These are phyloP conservation scores for Drosophila orena DNA, from an alignment of 1,140 invertebrate genomes.

Conservation along the genomic window DNA sequence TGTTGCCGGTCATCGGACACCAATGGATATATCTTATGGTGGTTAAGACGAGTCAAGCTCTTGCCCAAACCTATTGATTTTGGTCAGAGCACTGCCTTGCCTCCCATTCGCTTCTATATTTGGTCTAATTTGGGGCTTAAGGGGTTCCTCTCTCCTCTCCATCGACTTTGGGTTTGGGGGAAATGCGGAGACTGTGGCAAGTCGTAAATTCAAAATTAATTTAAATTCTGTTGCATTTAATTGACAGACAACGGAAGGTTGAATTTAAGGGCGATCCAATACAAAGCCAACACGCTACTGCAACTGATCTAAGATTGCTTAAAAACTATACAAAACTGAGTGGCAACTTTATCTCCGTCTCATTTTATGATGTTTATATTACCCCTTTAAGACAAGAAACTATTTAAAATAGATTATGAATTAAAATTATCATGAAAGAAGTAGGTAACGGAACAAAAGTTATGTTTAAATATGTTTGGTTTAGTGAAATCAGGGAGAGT, in stretches of 20 bases:
- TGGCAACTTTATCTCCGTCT: not conserved
- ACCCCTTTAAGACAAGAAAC: too few species aligned
- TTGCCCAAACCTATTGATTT: conserved; percentile 49
- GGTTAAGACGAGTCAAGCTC: conserved; percentile 25
- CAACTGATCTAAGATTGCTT: not conserved
- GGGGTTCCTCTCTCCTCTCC: conserved; percentile 20
- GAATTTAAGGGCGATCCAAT: conserved; percentile 10
- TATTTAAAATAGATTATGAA: not conserved
- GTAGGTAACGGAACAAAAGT: too few species aligned
- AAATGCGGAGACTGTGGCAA: conserved; percentile 41
- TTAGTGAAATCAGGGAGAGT: not conserved
- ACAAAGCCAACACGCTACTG: conserved; percentile 11
- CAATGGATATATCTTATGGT: conserved; percentile 7
- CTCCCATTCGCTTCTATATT: conserved; percentile 11
- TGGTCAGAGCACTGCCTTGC: conserved; percentile 13
- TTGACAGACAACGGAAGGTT: conserved; percentile 41
- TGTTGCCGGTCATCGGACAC: conserved; percentile 31
- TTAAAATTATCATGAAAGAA: too few species aligned
- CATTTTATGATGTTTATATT: too few species aligned
- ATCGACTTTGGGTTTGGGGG: conserved; percentile 5
- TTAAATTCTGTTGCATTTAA: conserved; percentile 75
- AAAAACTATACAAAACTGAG: too few species aligned
- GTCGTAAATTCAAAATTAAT: conserved; percentile 49
- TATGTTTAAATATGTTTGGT: not conserved
- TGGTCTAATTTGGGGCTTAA: conserved; percentile 33